Evolutionary conservation across 2,888 invertebrate species (phyloP).

Genomic region (Parthenolecanium corni): DNA sequence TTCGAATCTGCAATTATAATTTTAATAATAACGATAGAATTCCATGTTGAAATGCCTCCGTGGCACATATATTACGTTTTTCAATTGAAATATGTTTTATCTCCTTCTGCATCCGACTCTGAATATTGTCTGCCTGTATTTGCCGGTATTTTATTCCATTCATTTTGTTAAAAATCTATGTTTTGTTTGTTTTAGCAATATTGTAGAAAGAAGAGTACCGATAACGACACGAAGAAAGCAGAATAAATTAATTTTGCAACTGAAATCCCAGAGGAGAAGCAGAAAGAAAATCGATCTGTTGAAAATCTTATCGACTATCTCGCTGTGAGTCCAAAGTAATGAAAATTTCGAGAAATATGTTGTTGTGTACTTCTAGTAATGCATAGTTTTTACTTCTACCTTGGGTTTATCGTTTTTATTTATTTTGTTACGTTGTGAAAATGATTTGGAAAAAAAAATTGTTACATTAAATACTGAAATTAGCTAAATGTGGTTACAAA

Average conservation of each 20-base stretch:
- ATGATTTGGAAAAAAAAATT: neutral
- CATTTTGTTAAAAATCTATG: neutral
- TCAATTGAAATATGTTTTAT: too few species aligned
- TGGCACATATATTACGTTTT: too few species aligned
- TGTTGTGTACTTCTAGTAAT: neutral
- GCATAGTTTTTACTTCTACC: neutral
- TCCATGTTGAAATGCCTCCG: too few species aligned
- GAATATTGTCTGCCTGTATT: too few species aligned
- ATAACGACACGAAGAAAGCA: slow-evolving; percentile 5
- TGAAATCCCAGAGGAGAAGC: too few species aligned
- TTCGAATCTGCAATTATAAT: too few species aligned
- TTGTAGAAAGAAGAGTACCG: slow-evolving; percentile 9
- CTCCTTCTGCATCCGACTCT: too few species aligned
- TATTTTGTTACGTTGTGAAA: neutral
- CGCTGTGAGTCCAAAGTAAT: neutral
- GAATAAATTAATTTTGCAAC: neutral
- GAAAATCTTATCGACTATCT: neutral
- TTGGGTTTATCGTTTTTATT: neutral
- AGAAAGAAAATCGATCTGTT: too few species aligned
- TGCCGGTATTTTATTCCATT: too few species aligned
- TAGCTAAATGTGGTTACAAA: too few species aligned
- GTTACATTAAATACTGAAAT: too few species aligned
- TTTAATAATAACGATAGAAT: too few species aligned
- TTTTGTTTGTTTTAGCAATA: slow-evolving; percentile 5
- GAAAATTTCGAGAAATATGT: neutral